Evolutionary conservation across 2,113 vertebrate genomes (phyloP), one percentile per base, ranked within the genome.

Genomic region (Ictidomys tridecemlineatus): DNA sequence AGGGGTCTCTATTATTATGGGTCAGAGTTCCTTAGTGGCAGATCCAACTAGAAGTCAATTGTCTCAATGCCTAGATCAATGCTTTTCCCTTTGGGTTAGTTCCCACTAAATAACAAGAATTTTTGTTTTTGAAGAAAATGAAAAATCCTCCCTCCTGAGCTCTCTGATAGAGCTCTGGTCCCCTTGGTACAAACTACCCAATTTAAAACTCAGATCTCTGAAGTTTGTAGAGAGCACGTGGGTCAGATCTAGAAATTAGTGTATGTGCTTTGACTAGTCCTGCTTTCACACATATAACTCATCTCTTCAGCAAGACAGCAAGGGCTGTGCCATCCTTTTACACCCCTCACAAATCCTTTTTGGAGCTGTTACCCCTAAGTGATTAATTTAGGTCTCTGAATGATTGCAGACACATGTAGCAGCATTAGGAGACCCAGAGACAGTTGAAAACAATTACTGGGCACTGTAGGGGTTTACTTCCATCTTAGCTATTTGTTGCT

Each of bases 141-240:
- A 79, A 97, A 90, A 79, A 11, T 22, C 5, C 2, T 82, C 18
- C 37, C 28, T 70, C 53, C 51, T 58, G 65, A 93, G 63, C 39
- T 92, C 37, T 89, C 79, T 94, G 67, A 84, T 7, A 86, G 2
- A 93, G 70, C 37, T 34, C 45, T 67, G 34, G 42, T 92, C 39
- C 84, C 65, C 67, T 84, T 85, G 53, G 65, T 58, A 94, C 51
- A 91, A 85, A 82, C 1, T 87, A 13, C 48, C 70, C 34, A 84
- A 51, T 86, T 97, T 93, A 92, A 85, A 45, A 95, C 9, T 94
- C 3, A 2, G 89, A 96, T 91, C 30, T 76, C 83, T 45, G 20
- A 91, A 79, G 74, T 37, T 72, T 87, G 85, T 32, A 39, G 90
- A 86, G 17, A 88, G 14, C 48, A 85, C 70, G 69, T 39, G 37